Conservation (phyloP, 1,140 invertebrate genomes). For the Leptinotarsa texana region DNA sequence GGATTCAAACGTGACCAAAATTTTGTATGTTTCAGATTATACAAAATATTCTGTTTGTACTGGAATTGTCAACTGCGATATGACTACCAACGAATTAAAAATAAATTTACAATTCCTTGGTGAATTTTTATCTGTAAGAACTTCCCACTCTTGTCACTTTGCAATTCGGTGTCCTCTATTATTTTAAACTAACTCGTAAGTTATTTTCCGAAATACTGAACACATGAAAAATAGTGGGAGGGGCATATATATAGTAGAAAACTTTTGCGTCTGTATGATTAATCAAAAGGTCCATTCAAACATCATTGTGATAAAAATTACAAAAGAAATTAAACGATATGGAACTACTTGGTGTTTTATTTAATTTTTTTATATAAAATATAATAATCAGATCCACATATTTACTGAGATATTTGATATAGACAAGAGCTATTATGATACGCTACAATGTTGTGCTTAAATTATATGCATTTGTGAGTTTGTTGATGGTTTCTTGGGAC, state of each 20-base stretch:
- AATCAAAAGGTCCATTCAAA: not conserved
- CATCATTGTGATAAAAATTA: not conserved
- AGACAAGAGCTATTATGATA: not conserved
- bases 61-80: too few species aligned
- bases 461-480: conserved; percentile 43
- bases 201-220: too few species aligned
- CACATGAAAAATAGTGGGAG: not conserved
- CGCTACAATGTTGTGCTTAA: conserved; percentile 26
- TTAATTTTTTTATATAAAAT: not conserved
- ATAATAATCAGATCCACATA: not conserved
- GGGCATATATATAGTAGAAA: not conserved
- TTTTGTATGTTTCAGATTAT: too few species aligned
- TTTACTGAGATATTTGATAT: too few species aligned
- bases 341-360: conserved; percentile 4
- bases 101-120: too few species aligned
- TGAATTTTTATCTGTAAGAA: too few species aligned
- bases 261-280: not conserved
- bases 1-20: too few species aligned
- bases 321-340: not conserved
- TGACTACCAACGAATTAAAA: too few species aligned
- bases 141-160: too few species aligned
- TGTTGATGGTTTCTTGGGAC: conserved; percentile 58
- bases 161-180: too few species aligned
- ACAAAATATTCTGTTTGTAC: too few species aligned
- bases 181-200: too few species aligned